phyloP scores from a whole-genome alignment of 2,113 vertebrate genomes.

The Equus quagga region DNA sequence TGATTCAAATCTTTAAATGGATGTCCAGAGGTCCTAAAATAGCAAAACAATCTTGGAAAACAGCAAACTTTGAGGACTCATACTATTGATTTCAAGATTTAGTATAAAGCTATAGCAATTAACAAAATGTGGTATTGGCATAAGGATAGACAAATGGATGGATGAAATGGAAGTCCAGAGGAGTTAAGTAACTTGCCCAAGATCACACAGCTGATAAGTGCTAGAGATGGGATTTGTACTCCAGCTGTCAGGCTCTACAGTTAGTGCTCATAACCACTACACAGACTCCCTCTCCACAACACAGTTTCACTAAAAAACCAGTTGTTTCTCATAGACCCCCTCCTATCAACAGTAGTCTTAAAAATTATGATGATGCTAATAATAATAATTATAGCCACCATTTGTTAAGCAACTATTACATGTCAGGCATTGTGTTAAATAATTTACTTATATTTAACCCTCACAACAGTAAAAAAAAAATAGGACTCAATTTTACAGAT shows the following conservation, averaged over 20 bases:
- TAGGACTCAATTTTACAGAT: not conserved
- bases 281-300: not conserved
- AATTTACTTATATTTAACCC: not conserved
- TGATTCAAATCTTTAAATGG: not conserved
- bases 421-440: not conserved
- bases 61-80: not conserved
- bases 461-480: not conserved
- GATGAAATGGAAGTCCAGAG: not conserved
- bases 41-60: not conserved
- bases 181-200: not conserved
- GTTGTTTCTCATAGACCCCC: not conserved
- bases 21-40: not conserved
- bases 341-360: not conserved
- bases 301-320: not conserved
- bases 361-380: not conserved
- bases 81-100: not conserved
- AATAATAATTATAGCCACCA: not conserved
- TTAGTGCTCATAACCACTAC: not conserved
- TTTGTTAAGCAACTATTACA: not conserved
- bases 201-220: not conserved
- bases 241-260: not conserved
- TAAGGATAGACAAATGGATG: not conserved
- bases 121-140: not conserved
- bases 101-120: not conserved
- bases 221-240: not conserved